Base-by-base conservation (phyloP, 2,113 vertebrate species). In the Tragelaphus imberbis region DNA sequence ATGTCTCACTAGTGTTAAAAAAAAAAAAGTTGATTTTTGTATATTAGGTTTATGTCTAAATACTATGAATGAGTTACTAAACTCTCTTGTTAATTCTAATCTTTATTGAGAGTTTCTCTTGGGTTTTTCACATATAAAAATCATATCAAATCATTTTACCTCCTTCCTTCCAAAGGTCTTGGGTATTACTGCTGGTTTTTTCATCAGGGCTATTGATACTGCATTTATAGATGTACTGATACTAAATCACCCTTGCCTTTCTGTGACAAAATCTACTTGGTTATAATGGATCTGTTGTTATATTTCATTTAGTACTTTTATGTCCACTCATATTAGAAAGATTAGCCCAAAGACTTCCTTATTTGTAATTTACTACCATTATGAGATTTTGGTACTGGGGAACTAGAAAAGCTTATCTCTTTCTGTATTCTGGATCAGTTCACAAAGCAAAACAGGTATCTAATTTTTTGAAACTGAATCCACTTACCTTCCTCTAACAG, bases 21-120 rank as follows among this genome's bases (percentile, higher is more conserved):
- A 80, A 40, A 40, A 97, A 86, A 97, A 95, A 88, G 27, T 95
- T 88, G 53, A 30, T 47, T 96, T 96, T 95, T 96, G 12, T 94
- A 51, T 84, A 71, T 71, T 92, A 93, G 93, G 59, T 98, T 85
- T 90, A 17, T 30, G 82, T 81, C 65, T 95, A 92, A 71, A 90
- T 68, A 88, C 5, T 59, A 63, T 51, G 44, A 71, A 90, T 85
- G 79, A 89, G 23, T 88, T 90, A 30, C 36, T 77, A 92, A 92
- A 84, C 13, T 84, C 40, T 77, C 55, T 30, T 82, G 25, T 85
- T 97, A 94, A 82, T 92, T 90, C 8, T 79, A 27, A 33, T 84
- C 81, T 96, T 93, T 80, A 53, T 55, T 89, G 51, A 77, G 25
- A 12, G n/a, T 89, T 89, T 96, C 77, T 88, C 36, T 53, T 63